These are phyloP conservation scores for Callocephalon fimbriatum DNA, from an alignment of 2,113 vertebrate species.

Conservation along the genomic window DNA sequence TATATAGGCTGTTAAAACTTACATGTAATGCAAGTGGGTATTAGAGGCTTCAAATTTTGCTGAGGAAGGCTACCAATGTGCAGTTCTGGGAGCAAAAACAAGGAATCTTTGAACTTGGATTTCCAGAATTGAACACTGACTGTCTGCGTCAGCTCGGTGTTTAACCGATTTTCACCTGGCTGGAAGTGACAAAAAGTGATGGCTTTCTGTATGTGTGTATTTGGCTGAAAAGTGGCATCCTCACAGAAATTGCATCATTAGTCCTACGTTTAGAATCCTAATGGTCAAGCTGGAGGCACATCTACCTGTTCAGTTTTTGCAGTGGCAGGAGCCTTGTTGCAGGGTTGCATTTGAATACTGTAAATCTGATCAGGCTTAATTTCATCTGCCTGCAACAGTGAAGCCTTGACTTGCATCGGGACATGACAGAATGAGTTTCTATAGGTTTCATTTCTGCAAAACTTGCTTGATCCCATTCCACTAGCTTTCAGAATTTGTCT, in stretches of 20 bases:
- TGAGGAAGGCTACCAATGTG: not conserved
- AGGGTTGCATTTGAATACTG: not conserved
- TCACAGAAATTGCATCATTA: not conserved
- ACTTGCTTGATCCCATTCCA: not conserved
- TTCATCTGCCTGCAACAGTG: not conserved
- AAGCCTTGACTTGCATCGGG: not conserved
- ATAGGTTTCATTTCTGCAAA: not conserved
- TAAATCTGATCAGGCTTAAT: not conserved
- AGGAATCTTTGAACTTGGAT: not conserved
- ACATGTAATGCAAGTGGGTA: not conserved
- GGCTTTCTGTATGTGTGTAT: not conserved
- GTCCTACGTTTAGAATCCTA: not conserved
- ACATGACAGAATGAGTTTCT: rapidly evolving
- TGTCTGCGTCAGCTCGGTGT: not conserved
- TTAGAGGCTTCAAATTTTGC: not conserved
- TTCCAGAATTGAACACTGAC: not conserved
- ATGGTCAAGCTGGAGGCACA: not conserved
- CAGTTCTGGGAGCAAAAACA: not conserved
- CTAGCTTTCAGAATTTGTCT: not conserved
- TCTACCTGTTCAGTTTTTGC: not conserved
- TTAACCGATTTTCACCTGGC: not conserved
- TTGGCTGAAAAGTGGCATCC: not conserved
- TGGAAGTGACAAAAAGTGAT: not conserved
- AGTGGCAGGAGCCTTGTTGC: not conserved
- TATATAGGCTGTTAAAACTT: not conserved